Evolutionary conservation across 2,888 invertebrate species (phyloP).

Genomic region (Nematopogon swammerdamellus): DNA sequence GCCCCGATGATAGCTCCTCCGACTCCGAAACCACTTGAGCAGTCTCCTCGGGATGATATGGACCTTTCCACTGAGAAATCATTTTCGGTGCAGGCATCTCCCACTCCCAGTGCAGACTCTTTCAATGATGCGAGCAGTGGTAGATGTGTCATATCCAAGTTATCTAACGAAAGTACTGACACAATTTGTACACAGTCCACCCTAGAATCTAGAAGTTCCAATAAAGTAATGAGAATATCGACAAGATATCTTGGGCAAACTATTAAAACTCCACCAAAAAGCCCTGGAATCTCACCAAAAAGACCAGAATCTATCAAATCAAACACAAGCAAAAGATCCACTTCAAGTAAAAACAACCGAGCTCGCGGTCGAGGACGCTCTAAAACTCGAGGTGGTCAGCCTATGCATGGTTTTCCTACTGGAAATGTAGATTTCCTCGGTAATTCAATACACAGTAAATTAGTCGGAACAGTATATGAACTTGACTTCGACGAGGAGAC

Average conservation of each 20-base stretch:
- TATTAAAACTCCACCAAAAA: conserved; percentile 67
- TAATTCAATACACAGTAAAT: conserved; percentile 74
- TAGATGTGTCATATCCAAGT: conserved; percentile 16
- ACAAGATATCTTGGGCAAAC: conserved; percentile 59
- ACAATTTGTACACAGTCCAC: conserved; percentile 14
- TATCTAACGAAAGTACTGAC: conserved; percentile 36
- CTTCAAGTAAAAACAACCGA: conserved; percentile 38
- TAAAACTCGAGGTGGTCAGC: conserved; percentile 37
- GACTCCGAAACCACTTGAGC: conserved; percentile 42
- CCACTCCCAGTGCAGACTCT: conserved; percentile 40
- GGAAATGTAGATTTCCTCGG: conserved; percentile 46
- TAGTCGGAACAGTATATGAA: conserved; percentile 87
- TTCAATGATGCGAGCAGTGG: conserved; percentile 29
- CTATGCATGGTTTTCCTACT: conserved; percentile 23
- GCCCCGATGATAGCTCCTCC: conserved; percentile 77
- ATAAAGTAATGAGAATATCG: conserved; percentile 52
- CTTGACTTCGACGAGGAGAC: conserved; percentile 76
- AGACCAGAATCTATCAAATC: conserved; percentile 48
- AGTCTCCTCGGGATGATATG: conserved; percentile 38
- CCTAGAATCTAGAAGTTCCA: conserved; percentile 32
- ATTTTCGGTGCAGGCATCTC: conserved; percentile 31
- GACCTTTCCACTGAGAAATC: conserved; percentile 17
- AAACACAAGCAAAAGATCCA: conserved; percentile 26
- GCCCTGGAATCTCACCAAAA: conserved; percentile 66
- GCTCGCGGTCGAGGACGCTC: conserved; percentile 49